phyloP scores from a whole-genome alignment of 2,113 vertebrate genomes.

The Noturus placidus region DNA sequence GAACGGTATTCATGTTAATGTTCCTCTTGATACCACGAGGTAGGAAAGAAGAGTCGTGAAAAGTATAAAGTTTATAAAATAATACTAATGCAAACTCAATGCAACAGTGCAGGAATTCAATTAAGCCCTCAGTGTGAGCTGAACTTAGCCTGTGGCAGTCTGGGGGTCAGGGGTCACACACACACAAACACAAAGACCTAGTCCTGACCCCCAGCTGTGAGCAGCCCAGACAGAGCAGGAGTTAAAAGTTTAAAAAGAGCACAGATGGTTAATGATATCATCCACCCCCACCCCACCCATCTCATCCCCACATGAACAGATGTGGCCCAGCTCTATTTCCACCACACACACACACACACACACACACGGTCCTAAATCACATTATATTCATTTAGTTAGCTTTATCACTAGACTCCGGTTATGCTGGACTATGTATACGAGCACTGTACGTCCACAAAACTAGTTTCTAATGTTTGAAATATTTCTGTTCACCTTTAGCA shows the following conservation, averaged over 20 bases:
- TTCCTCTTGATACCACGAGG: no score
- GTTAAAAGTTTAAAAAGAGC: constrained; percentile 11
- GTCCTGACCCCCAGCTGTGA: constrained; percentile 18
- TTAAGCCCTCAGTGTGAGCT: constrained; percentile 32
- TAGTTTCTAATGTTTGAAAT: not conserved
- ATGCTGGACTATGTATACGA: not conserved
- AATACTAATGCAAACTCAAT: not conserved
- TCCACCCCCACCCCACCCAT: not conserved
- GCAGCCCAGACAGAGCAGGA: not conserved
- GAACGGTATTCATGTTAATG: not conserved
- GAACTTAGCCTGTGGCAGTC: constrained; percentile 15
- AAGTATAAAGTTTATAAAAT: not conserved
- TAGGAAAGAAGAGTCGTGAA: no score
- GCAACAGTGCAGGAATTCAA: constrained; percentile 24
- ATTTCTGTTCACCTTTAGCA: not conserved
- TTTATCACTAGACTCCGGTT: not conserved
- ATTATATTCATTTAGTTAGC: not conserved
- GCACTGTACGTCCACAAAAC: not conserved
- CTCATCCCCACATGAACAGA: not conserved
- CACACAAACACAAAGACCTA: constrained; percentile 23
- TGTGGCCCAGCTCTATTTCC: not conserved
- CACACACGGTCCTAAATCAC: not conserved
- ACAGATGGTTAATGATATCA: constrained; percentile 49
- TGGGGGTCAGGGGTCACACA: constrained; percentile 45
- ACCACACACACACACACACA: not conserved